Evolutionary conservation across 2,113 vertebrate genomes (phyloP).

Genomic region (Paradisaea rubra): DNA sequence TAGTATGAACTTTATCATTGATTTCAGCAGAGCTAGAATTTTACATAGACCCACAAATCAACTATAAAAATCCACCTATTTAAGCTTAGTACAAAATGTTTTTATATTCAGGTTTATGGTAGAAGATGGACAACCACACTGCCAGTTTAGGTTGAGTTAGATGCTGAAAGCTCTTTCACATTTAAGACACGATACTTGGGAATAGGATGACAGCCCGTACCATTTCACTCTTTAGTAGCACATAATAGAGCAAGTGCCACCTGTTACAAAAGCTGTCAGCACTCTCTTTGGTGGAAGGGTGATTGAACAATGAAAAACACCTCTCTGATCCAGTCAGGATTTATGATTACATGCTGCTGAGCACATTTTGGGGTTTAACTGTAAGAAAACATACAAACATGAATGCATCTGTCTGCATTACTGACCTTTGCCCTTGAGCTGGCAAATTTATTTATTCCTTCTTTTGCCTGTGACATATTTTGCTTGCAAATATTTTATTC

Average conservation of each 20-base stretch:
- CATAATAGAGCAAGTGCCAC: slow-evolving; percentile 49
- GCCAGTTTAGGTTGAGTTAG: background rate
- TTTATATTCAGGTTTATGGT: background rate
- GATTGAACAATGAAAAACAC: background rate
- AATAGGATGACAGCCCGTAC: background rate
- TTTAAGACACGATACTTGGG: slow-evolving; percentile 34
- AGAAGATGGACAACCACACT: background rate
- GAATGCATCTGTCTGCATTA: background rate
- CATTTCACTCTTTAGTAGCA: slow-evolving; percentile 30
- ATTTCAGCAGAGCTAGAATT: background rate
- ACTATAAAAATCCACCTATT: background rate
- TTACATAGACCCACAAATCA: background rate
- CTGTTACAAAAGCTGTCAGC: slow-evolving; percentile 45
- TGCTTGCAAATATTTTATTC: background rate
- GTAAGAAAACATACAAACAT: background rate
- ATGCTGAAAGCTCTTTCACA: slow-evolving; percentile 3
- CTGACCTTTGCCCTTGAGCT: background rate
- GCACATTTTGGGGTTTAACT: background rate
- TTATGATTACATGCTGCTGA: slow-evolving; percentile 13
- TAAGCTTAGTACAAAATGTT: background rate
- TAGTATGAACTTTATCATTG: background rate
- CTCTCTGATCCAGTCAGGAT: background rate
- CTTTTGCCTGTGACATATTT: background rate
- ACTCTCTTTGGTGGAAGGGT: background rate
- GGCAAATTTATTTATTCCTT: background rate